phyloP scores from a whole-genome alignment of 2,113 vertebrate genomes.

The Cynoglossus semilaevis region DNA sequence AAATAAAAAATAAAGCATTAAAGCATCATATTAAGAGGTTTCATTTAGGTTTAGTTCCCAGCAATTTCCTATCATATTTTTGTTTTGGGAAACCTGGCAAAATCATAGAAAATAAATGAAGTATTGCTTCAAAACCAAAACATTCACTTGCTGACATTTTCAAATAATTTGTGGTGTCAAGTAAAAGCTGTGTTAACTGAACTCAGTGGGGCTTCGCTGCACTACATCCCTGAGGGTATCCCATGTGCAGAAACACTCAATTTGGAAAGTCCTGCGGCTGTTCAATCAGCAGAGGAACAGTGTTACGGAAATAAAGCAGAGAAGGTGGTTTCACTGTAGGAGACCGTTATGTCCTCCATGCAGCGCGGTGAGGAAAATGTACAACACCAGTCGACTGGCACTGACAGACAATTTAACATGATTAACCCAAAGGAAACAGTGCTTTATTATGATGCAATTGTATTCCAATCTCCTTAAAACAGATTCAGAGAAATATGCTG shows the following conservation, averaged over 20 bases:
- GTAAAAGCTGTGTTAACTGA: conserved; percentile 5
- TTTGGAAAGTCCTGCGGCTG: conserved; percentile 4
- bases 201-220: neutral
- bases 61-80: too few relatives aligned
- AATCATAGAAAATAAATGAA: too few relatives aligned
- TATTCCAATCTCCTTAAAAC: too few relatives aligned
- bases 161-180: neutral
- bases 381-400: too few relatives aligned
- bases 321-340: conserved; percentile 25
- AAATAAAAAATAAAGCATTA: too few relatives aligned
- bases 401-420: neutral
- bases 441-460: too few relatives aligned
- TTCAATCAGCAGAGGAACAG: conserved; percentile 28
- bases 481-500: too few relatives aligned
- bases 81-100: too few relatives aligned
- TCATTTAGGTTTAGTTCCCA: too few relatives aligned
- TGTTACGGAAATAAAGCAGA: conserved; percentile 48
- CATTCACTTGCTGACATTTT: too few relatives aligned
- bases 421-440: neutral
- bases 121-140: too few relatives aligned
- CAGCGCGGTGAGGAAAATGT: neutral
- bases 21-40: too few relatives aligned
- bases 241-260: conserved; percentile 15
- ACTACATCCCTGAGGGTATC: conserved; percentile 10
- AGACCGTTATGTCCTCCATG: conserved; percentile 60